Conservation (phyloP, 2,797 vertebrate species). For the Clarias platycephalus region DNA sequence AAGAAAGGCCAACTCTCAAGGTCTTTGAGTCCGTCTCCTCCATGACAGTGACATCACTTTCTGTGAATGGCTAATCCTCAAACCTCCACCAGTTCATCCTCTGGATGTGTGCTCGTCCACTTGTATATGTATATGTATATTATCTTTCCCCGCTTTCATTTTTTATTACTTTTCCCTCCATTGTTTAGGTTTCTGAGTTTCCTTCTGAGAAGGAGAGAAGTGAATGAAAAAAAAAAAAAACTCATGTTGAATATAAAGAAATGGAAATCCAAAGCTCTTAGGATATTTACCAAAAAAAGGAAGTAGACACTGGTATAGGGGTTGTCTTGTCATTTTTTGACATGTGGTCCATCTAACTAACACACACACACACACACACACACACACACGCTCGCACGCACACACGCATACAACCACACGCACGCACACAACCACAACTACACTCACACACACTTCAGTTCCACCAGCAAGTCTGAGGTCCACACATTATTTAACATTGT, state of each 20-base stretch:
- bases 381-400: slow-evolving; percentile 43
- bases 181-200: slow-evolving; percentile 46
- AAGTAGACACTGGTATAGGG: slow-evolving; percentile 56
- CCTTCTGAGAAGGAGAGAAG: slow-evolving; percentile 71
- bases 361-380: slow-evolving; percentile 50
- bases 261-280: slow-evolving; percentile 71
- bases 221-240: slow-evolving; percentile 66
- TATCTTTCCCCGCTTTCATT: slow-evolving; percentile 60
- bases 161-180: slow-evolving; percentile 58
- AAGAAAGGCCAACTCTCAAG: slow-evolving; percentile 22
- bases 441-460: slow-evolving; percentile 67
- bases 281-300: slow-evolving; percentile 54
- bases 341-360: slow-evolving; percentile 63
- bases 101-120: slow-evolving; percentile 67
- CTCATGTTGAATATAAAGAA: slow-evolving; percentile 71
- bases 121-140: slow-evolving; percentile 72
- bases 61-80: slow-evolving; percentile 43
- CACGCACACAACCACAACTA: slow-evolving; percentile 55
- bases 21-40: slow-evolving; percentile 34
- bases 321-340: slow-evolving; percentile 60
- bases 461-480: slow-evolving; percentile 83
- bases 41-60: slow-evolving; percentile 58
- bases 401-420: slow-evolving; percentile 57
- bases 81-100: slow-evolving; percentile 9
- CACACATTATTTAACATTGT: slow-evolving; percentile 85